Base-by-base conservation (phyloP, 2,888 invertebrate species). In the Xestia c-nigrum region DNA sequence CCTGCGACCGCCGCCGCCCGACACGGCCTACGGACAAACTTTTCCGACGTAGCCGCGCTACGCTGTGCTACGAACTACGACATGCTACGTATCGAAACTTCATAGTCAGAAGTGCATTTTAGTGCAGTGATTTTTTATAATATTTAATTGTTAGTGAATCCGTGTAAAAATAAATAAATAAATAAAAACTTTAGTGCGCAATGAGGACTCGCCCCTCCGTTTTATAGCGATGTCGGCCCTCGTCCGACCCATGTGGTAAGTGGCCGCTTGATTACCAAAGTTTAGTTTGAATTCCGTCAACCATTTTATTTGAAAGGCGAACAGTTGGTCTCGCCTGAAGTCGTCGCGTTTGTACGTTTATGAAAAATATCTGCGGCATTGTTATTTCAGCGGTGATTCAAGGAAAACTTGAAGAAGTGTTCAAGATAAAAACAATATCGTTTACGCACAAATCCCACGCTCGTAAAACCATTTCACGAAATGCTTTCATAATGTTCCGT, bases 181-280 rank as follows among this genome's bases (percentile, higher is more conserved):
- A n/a, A 85, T 81, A 91, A 87, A 91, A 93, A 93, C 92, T 94
- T 89, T 92, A 89, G 96, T 96, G 96, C 93, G 95, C 94, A 93
- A 96, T 96, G 96, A 92, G 94, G 94, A 92, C 90, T 92, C 92
- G 87, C 88, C 92, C 90, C 91, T 90, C 89, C 91, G 91, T 93
- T 93, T 94, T 94, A 94, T 97, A 97, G 96, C 95, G 93, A 97
- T 97, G 97, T 97, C 97, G 94, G 95, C 96, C 86, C 95, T 97
- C 89, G 97, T 97, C 92, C 95, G 97, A 93, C 97, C 97, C 89
- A 94, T 96, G 92, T 97, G 97, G 97, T 97, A 96, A 97, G 97
- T 97, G 88, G 73, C 76, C 86, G 75, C 86, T 90, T 89, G 72
- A 85, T 87, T 85, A 81, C 59, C 72, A 84, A 87, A 87, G 73